Conservation (phyloP, 1,140 invertebrate genomes). For the Trichoplusia ni region DNA sequence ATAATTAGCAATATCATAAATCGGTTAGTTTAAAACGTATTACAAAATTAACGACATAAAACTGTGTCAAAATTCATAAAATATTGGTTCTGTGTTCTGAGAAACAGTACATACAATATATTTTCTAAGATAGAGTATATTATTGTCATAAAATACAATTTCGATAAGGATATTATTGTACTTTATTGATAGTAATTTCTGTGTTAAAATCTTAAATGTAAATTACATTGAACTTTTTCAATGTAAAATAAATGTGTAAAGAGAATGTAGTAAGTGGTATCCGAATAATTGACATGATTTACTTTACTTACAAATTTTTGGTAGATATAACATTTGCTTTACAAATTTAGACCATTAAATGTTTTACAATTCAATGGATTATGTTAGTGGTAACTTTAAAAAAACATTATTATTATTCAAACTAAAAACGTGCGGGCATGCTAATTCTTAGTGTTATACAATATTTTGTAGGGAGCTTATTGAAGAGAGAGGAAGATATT, state of each 20-base stretch:
- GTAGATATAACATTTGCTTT: conserved; percentile 2
- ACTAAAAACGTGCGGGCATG: conserved; percentile 2
- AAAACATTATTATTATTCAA: conserved; percentile 11
- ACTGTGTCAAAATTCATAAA: conserved; percentile 35
- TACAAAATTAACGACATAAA: conserved; percentile 34
- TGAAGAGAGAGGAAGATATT: too few species aligned
- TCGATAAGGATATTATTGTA: too few species aligned
- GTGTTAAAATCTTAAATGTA: too few species aligned
- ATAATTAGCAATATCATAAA: conserved; percentile 43
- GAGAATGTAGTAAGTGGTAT: too few species aligned
- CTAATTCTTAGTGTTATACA: too few species aligned
- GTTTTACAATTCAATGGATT: neutral
- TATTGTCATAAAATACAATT: conserved; percentile 22
- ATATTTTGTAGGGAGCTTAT: neutral
- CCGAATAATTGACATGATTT: neutral
- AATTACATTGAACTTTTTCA: too few species aligned
- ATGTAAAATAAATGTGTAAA: too few species aligned
- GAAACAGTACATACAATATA: neutral
- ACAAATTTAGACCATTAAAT: neutral
- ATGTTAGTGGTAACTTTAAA: conserved; percentile 43
- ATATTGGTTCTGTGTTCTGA: neutral
- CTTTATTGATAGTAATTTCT: too few species aligned
- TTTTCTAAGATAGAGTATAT: neutral
- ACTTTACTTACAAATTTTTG: neutral
- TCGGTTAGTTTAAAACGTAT: conserved; percentile 43